Conservation (phyloP, 1,140 invertebrate genomes). For the Pollicipes pollicipes region DNA sequence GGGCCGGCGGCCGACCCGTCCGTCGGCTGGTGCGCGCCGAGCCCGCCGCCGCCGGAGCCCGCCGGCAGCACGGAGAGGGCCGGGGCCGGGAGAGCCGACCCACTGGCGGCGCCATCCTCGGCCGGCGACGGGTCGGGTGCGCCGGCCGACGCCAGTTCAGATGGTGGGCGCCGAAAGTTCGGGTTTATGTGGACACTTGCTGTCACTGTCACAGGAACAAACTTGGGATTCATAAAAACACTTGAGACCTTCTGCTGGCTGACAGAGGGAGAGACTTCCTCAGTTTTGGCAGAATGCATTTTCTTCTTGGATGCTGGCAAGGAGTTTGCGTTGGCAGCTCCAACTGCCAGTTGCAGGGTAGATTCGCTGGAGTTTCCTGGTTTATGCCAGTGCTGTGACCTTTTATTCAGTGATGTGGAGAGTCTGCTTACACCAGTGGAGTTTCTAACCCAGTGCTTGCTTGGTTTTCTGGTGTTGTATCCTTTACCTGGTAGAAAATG, state of each 20-base stretch:
- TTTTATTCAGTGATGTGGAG: background rate
- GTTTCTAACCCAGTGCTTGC: background rate
- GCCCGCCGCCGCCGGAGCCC: too few relatives aligned
- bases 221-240: background rate
- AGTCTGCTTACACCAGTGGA: background rate
- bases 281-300: background rate
- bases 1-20: too few relatives aligned
- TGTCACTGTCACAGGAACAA: background rate
- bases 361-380: background rate
- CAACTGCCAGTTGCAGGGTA: too few relatives aligned
- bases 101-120: too few relatives aligned
- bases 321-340: too few relatives aligned
- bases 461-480: background rate
- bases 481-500: too few relatives aligned
- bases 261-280: background rate
- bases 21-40: too few relatives aligned
- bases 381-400: background rate
- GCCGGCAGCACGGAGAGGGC: too few relatives aligned
- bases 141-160: too few relatives aligned
- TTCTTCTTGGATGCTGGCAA: background rate
- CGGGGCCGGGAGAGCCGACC: background rate
- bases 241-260: background rate
- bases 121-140: too few relatives aligned
- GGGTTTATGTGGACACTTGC: background rate
- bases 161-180: background rate